Percentiles rank a stretch among this genome's conserved stretches.
Conservation (phyloP, 2,888 invertebrate species). For the Pollenia amentaria region DNA sequence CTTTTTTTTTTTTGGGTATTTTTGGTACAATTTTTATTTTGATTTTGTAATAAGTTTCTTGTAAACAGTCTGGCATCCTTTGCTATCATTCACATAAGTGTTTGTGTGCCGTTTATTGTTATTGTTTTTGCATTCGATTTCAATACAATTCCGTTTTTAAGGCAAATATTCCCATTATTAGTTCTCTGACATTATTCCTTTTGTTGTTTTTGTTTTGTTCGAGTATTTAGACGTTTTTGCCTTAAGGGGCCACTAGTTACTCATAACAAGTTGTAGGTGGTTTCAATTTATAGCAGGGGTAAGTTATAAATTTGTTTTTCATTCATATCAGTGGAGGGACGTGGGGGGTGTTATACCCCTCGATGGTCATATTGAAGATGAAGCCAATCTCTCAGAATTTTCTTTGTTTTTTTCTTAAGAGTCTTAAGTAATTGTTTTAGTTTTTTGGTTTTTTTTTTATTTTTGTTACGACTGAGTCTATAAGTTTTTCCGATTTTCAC, state of each 20-base stretch:
- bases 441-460: neutral
- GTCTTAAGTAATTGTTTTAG: slow-evolving; percentile 7
- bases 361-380: slow-evolving; percentile 17
- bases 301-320: neutral
- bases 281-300: neutral
- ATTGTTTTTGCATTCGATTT: slow-evolving; percentile 49
- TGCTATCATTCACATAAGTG: neutral
- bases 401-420: slow-evolving; percentile 1
- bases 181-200: slow-evolving; percentile 66
- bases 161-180: slow-evolving; percentile 71
- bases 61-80: slow-evolving; percentile 6
- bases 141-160: slow-evolving; percentile 48
- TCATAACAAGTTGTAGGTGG: slow-evolving; percentile 65
- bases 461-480: neutral
- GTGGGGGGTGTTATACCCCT: neutral
- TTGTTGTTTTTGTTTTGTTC: slow-evolving; percentile 24
- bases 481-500: neutral
- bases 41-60: no score
- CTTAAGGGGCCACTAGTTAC: slow-evolving; percentile 44
- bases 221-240: slow-evolving; percentile 41
- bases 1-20: neutral
- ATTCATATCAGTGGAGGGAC: neutral
- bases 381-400: neutral
- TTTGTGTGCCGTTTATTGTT: neutral
- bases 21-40: neutral